phyloP scores from a whole-genome alignment of 1,140 invertebrate species.

The Lepidurus apus region DNA sequence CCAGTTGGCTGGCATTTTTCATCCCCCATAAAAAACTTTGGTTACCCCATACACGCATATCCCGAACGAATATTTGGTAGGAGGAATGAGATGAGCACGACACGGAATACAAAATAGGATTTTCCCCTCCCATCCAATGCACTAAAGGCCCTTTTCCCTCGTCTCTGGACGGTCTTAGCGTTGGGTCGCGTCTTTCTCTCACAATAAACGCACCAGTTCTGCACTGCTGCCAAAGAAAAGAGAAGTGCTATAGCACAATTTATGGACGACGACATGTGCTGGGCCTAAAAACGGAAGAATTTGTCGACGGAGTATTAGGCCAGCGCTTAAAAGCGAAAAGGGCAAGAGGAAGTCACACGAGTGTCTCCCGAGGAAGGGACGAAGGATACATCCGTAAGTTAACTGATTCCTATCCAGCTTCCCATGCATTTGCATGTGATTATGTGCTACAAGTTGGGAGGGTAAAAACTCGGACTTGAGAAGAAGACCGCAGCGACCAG shows the following conservation, averaged over 20 bases:
- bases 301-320: conserved; percentile 5
- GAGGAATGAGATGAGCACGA: no score
- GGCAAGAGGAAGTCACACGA: not conserved
- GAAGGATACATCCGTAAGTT: not conserved
- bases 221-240: no score
- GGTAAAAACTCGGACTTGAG: not conserved
- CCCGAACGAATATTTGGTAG: no score
- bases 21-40: no score
- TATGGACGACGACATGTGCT: not conserved
- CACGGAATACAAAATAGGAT: no score
- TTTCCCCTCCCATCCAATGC: no score
- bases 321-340: not conserved
- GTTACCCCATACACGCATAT: no score
- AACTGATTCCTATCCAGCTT: not conserved
- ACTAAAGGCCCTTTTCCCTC: no score
- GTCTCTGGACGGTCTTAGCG: no score
- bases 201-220: no score
- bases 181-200: no score
- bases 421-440: conserved; percentile 12
- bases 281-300: conserved; percentile 21
- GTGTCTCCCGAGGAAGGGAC: not conserved
- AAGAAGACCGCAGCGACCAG: not conserved
- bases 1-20: no score
- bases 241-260: not conserved
- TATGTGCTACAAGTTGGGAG: not conserved